Evolutionary conservation across 2,797 vertebrate genomes (phyloP), one percentile per base, ranked within the genome.

Genomic region (Cottoperca gobio): DNA sequence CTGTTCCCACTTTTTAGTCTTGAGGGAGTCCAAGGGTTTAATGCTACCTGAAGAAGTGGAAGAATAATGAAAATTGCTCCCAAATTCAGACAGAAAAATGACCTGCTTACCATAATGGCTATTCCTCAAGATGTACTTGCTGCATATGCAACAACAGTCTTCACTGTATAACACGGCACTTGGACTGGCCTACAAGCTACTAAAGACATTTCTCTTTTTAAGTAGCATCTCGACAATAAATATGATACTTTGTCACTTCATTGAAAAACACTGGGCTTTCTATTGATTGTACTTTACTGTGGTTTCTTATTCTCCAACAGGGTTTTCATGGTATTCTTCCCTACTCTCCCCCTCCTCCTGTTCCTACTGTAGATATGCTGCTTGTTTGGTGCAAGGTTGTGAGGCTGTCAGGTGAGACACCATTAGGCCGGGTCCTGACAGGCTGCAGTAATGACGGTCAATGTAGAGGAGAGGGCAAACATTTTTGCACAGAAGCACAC

Each of bases 41-140:
- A 95, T 94, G 92, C 90, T 93, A 92, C 91, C 91, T 91, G 91
- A 94, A 94, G 86, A 91, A 91, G 90, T 91, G 92, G 92, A 94
- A 87, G 87, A 90, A 85, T 93, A 90, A 93, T 93, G 95, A 94
- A 95, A 96, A 96, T 95, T 93, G 93, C 90, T 91, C 79, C 71
- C 92, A 90, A 96, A 95, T 94, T 94, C 94, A 95, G 94, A 93
- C 89, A 89, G 90, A 86, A 92, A 92, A 88, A 84, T 94, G 90
- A 91, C 89, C 88, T 94, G 86, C 84, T 71, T 76, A 90, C 85
- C n/a, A 91, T 95, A 96, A 96, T 94, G 95, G 91, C 84, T 85
- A 86, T 80, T 82, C 70, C 45, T 90, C 86, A 87, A 74, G 89
- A 93, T 91, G 86, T 79, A 87, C 81, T 88, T 89, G 86, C 88